Conservation (phyloP, 2,797 vertebrate genomes). For the Sebastes vulpes region DNA sequence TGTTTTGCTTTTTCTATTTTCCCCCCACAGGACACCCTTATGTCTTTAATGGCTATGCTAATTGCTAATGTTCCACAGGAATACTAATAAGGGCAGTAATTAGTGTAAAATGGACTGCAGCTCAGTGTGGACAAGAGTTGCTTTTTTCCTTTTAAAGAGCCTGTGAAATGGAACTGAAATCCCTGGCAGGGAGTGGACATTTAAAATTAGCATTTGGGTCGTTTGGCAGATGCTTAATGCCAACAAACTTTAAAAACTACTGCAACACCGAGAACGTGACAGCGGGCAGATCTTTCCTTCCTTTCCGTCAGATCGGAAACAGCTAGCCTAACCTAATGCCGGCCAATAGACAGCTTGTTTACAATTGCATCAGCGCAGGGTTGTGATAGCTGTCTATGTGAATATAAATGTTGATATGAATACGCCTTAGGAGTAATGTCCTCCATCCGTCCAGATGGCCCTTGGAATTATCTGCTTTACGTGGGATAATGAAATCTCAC, state of each 20-base stretch:
- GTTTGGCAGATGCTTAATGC: slow-evolving; percentile 35
- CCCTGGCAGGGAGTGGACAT: slow-evolving; percentile 31
- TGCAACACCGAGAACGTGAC: slow-evolving; percentile 4
- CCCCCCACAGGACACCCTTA: slow-evolving; percentile 37
- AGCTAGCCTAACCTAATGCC: neutral
- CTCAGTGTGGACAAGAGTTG: slow-evolving; percentile 43
- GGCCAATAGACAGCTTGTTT: slow-evolving; percentile 40
- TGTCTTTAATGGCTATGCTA: slow-evolving; percentile 70
- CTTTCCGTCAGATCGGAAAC: neutral
- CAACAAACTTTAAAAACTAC: slow-evolving; percentile 22
- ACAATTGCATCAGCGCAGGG: slow-evolving; percentile 18
- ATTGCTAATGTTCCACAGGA: slow-evolving; percentile 66
- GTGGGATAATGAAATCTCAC: slow-evolving; percentile 80
- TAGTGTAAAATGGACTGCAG: slow-evolving; percentile 62
- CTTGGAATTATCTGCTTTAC: slow-evolving; percentile 66
- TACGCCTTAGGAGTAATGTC: slow-evolving; percentile 42
- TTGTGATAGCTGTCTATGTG: slow-evolving; percentile 18
- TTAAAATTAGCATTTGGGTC: slow-evolving; percentile 47
- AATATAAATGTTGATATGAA: slow-evolving; percentile 55
- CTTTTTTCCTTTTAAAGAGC: slow-evolving; percentile 47
- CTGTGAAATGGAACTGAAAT: slow-evolving; percentile 52
- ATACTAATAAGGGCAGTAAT: slow-evolving; percentile 77
- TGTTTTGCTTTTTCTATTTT: slow-evolving; percentile 25
- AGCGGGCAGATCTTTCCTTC: neutral
- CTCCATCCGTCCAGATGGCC: slow-evolving; percentile 65